phyloP scores from a whole-genome alignment of 2,888 invertebrate species.

The Coleophora deauratella region DNA sequence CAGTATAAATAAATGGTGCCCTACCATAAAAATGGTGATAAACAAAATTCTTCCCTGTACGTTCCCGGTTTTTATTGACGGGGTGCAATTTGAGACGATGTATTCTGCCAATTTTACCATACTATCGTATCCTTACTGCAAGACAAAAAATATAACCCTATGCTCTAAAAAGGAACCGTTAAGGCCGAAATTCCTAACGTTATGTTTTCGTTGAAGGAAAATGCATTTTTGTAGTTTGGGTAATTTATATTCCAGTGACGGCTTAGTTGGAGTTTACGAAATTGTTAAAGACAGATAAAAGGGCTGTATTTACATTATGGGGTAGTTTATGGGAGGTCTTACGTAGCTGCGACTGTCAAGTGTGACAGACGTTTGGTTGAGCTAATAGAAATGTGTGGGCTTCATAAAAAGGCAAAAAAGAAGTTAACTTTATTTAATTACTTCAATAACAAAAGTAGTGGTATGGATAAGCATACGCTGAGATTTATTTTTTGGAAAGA shows the following conservation, averaged over 20 bases:
- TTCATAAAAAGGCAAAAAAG: too few species aligned
- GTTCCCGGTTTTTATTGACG: slow-evolving; percentile 70
- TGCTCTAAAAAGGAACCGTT: too few species aligned
- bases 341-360: slow-evolving; percentile 42
- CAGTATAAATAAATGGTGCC: slow-evolving; percentile 63
- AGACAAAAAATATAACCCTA: too few species aligned
- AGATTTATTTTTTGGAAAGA: too few species aligned
- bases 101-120: slow-evolving; percentile 52
- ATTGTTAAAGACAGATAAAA: slow-evolving; percentile 73
- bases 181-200: too few species aligned
- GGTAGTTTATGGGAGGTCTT: slow-evolving; percentile 60
- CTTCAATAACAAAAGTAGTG: too few species aligned
- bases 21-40: slow-evolving; percentile 70
- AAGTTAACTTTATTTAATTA: too few species aligned
- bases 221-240: slow-evolving; percentile 10
- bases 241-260: slow-evolving; percentile 69
- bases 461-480: too few species aligned
- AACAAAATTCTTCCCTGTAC: slow-evolving; percentile 67
- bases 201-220: too few species aligned
- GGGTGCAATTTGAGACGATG: slow-evolving; percentile 69
- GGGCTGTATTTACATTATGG: slow-evolving; percentile 66
- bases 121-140: slow-evolving; percentile 4
- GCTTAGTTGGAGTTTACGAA: slow-evolving; percentile 69
- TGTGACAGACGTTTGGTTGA: slow-evolving; percentile 53
- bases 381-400: slow-evolving; percentile 54